A percentile compares a stretch with the other conserved stretches of the same genome.
Conservation (phyloP, 2,888 invertebrate species). For the Plagodis dolabraria region DNA sequence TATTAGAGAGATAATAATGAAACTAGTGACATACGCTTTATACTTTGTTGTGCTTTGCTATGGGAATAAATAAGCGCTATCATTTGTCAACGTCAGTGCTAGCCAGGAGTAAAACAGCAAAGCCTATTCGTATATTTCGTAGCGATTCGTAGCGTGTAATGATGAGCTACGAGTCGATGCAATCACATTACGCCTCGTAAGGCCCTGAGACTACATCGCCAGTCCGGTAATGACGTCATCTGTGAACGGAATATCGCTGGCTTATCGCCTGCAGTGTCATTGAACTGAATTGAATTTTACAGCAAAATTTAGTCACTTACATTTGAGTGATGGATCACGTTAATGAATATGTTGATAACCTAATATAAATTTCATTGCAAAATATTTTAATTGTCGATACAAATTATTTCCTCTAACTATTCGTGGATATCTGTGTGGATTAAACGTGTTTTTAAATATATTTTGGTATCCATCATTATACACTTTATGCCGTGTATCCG, state of each 20-base stretch:
- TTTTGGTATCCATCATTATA: constrained; percentile 4
- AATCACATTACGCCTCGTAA: constrained; percentile 35
- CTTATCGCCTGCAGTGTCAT: constrained; percentile 38
- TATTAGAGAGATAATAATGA: constrained; percentile 17
- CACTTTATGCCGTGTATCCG: constrained; percentile 17
- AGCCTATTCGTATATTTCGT: too few relatives aligned
- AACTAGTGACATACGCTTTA: constrained; percentile 7
- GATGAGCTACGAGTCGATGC: constrained; percentile 22
- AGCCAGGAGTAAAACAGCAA: constrained; percentile 18
- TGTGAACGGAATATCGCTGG: constrained; percentile 33
- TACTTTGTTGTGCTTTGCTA: neutral
- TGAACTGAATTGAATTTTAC: constrained; percentile 55
- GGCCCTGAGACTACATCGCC: too few relatives aligned
- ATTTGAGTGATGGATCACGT: constrained; percentile 45
- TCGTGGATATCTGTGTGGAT: neutral
- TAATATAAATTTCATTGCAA: too few relatives aligned
- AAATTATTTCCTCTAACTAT: too few relatives aligned
- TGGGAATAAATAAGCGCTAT: constrained; percentile 5
- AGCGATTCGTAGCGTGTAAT: constrained; percentile 12
- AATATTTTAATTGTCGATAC: too few relatives aligned
- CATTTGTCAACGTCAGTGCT: neutral
- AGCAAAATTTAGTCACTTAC: constrained; percentile 42
- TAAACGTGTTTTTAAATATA: constrained; percentile 4
- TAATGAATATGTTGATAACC: constrained; percentile 41
- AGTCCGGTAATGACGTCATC: constrained; percentile 40